These are phyloP conservation scores for Scelioninae gen. 2 DNA, from an alignment of 2,888 invertebrate species.

Conservation along the genomic window DNA sequence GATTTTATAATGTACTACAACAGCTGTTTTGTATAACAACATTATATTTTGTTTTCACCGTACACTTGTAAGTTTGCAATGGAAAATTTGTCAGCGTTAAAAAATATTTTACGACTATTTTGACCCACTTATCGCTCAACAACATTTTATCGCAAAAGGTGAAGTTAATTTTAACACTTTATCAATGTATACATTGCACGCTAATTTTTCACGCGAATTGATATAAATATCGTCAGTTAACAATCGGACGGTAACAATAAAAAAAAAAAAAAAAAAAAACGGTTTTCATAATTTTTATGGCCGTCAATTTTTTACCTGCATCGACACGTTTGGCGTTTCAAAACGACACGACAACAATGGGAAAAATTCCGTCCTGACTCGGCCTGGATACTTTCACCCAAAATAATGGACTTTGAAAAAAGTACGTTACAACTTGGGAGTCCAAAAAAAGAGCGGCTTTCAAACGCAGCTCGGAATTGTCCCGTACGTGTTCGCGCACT, in stretches of 20 bases:
- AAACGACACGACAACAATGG: no score
- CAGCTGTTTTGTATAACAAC: slow-evolving; percentile 1
- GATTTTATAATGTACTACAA: neutral
- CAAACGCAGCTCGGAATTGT: no score
- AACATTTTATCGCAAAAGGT: slow-evolving; percentile 3
- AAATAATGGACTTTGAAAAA: neutral
- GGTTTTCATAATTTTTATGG: no score
- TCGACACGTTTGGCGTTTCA: no score
- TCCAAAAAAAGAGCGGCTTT: neutral
- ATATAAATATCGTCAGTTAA: no score
- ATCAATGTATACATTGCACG: no score
- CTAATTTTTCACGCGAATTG: no score
- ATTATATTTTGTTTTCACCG: neutral
- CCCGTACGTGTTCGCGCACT: no score
- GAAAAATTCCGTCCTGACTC: no score
- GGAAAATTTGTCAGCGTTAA: neutral
- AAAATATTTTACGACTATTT: slow-evolving; percentile 17
- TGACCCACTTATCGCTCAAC: slow-evolving; percentile 15
- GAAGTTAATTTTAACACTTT: neutral
- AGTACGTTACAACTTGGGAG: neutral
- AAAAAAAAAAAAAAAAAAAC: no score
- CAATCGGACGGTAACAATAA: no score
- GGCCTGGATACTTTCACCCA: neutral
- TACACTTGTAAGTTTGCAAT: neutral
- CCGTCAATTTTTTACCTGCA: no score